These are phyloP conservation scores for Heterotilapia buettikoferi DNA, from an alignment of 2,113 vertebrate genomes.

Conservation along the genomic window DNA sequence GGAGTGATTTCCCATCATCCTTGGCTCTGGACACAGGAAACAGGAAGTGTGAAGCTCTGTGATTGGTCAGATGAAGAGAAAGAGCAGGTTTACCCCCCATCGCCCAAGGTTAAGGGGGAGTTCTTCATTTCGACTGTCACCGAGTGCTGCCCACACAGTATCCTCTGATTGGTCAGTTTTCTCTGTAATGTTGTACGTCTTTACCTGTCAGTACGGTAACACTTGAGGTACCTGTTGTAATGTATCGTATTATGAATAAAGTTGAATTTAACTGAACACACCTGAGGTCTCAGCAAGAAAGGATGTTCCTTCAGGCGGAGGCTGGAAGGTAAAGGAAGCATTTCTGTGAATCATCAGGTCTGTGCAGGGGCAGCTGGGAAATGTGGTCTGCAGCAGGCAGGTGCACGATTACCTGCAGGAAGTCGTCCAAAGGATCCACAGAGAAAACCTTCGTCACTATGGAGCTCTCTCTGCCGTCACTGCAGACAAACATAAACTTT, in stretches of 20 bases:
- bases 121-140: neutral
- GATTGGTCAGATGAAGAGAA: neutral
- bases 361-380: neutral
- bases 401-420: conserved; percentile 2
- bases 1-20: conserved; percentile 28
- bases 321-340: neutral
- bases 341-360: neutral
- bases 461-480: conserved; percentile 84
- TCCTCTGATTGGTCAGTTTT: neutral
- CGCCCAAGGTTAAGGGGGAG: neutral
- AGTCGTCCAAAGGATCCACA: conserved; percentile 67
- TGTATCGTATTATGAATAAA: neutral
- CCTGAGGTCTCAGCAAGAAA: neutral
- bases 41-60: neutral
- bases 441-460: conserved; percentile 87
- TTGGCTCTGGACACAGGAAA: conserved; percentile 25
- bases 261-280: neutral
- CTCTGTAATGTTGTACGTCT: neutral
- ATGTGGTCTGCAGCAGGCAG: neutral
- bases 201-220: neutral
- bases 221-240: neutral
- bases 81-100: neutral
- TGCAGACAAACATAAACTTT: conserved; percentile 29
- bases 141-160: neutral
- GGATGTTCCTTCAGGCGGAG: neutral